These are phyloP conservation scores for Taphrorychus bicolor DNA, from an alignment of 2,888 invertebrate species.

Conservation along the genomic window DNA sequence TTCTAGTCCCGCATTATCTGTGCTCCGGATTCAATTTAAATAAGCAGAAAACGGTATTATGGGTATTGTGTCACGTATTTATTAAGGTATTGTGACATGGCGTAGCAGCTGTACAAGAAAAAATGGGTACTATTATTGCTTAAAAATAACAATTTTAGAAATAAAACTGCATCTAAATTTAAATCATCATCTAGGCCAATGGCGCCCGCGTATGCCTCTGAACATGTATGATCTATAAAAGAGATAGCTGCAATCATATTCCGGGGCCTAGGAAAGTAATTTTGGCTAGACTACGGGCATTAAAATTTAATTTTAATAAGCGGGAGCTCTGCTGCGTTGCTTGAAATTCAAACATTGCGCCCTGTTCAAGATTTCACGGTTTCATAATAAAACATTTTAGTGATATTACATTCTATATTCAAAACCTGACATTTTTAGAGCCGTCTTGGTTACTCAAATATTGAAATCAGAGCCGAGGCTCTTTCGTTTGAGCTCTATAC, in stretches of 20 bases:
- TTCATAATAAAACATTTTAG: background rate
- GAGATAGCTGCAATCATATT: background rate
- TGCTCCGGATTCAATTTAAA: too few species aligned
- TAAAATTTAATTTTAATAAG: slow-evolving; percentile 8
- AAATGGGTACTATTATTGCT: too few species aligned
- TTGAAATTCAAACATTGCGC: background rate
- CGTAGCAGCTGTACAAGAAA: too few species aligned
- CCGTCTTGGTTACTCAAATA: background rate
- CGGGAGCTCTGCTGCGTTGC: background rate
- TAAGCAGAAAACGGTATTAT: too few species aligned
- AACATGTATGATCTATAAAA: too few species aligned
- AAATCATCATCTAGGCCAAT: background rate
- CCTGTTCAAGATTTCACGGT: background rate
- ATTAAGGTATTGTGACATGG: too few species aligned
- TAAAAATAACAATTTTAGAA: too few species aligned
- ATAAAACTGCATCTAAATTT: too few species aligned
- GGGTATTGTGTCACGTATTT: too few species aligned
- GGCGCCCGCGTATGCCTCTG: too few species aligned
- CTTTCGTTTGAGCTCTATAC: background rate
- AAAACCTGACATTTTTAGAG: background rate
- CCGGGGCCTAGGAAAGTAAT: slow-evolving; percentile 1
- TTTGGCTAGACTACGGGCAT: background rate
- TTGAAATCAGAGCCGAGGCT: background rate
- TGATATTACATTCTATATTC: background rate
- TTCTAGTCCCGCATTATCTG: too few species aligned